Base-by-base conservation (phyloP, 2,113 vertebrate species). In the Triplophysa rosa region DNA sequence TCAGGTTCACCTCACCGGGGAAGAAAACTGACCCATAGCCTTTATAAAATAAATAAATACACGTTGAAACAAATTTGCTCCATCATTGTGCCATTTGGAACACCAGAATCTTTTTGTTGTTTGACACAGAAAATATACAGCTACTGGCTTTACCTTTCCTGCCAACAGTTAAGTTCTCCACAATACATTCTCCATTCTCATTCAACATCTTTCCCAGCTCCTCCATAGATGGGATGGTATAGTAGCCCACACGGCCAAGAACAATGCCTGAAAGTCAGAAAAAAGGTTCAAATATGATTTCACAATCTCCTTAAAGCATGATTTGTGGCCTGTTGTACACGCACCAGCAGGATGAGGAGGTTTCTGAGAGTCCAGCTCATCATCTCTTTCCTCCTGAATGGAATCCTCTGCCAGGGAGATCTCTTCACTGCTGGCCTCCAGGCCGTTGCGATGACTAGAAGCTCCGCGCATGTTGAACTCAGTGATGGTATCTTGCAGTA, bases 21-120 rank as follows among this genome's bases (percentile, higher is more conserved):
- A 98, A 99, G 90, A 94, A 98, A 79, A 98, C 92, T 0, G 97
- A 98, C 2, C 98, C 98, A 11, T 98, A 99, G 56, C 96, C 97
- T 99, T 87, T 7, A 71, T 37, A 37, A 7, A 37, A 37, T 37
- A 78, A 40, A n/a, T 14, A 49, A 82, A 21, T 17, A 17, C 4
- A 54, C 0, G 1, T 17, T 17, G 14, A 54, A 17, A 16, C 14
- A 54, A 4, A 6, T 17, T 5, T 54, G 49, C 14, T 54, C 6
- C 33, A 37, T 37, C 33, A 37, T 37, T 37, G 33, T 37, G 33
- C 33, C 42, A 45, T 52, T 16, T 52, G 49, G 0, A 16, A 52
- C 14, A 52, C 16, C 3, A 17, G 13, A 52, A 52, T 17, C 5
- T 3, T 52, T 17, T 52, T 17, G 49, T 17, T 1, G 49, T 14